Base-by-base conservation (phyloP, 2,888 invertebrate genomes). In the Polydrusus pterygomalis region DNA sequence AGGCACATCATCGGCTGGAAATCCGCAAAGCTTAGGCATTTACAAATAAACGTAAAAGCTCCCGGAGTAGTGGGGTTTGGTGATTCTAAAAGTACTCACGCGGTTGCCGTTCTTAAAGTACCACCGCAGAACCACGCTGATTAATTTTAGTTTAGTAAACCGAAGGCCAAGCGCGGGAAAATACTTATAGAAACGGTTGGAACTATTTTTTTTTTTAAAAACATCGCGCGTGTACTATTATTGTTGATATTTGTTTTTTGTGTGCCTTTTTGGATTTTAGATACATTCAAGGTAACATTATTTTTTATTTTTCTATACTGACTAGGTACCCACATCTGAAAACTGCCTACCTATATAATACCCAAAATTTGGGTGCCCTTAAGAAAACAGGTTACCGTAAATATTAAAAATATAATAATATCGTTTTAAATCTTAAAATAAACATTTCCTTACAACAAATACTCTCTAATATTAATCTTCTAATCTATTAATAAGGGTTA, bases 11-110 rank as follows among this genome's bases (percentile, higher is more conserved):
- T 38, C 58, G 38, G 60, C 11, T 56, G 60, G 45, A 58, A 70
- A 62, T 60, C 70, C 38, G 62, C 60, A 69, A 70, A 70, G 69
- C 60, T 70, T 40, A 38, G 56, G 69, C 40, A 69, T 69, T 64
- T 49, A 64, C 64, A 64, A 64, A 49, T 69, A 58, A 58, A 51
- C 69, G 58, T 58, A 58, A 68, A 49, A 69, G 69, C 69, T 69
- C 17, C 13, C 9, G 25, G 49, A 51, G 70, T 62, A 51, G 70
- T 62, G 70, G 70, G 62, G 69, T 47, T 15, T 30, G 20, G 60
- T 49, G 62, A 68, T 20, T 68, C 68, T 68, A 70, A 60, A 70
- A 70, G 70, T 70, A 70, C 70, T 40, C 62, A 38, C 10, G 38
- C 43, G 54, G 54, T 30, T 70, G 17, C 47, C 70, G 62, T 25